These are phyloP conservation scores for Aricia agestis DNA, from an alignment of 1,140 invertebrate species.

Conservation along the genomic window DNA sequence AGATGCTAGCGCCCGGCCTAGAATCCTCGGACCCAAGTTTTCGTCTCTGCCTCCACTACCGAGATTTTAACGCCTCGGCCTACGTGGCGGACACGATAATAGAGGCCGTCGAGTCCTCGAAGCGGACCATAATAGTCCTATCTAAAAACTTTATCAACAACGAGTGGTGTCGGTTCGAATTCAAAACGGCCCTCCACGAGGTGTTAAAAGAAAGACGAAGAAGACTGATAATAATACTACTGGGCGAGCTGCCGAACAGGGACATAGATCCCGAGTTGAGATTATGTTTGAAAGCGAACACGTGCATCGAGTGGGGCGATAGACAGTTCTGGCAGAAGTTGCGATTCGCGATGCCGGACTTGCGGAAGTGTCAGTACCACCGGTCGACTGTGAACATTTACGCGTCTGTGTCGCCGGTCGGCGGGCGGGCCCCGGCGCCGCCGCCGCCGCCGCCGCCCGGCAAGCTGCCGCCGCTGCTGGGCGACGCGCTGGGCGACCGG, in stretches of 20 bases:
- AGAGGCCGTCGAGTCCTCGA: constrained; percentile 92
- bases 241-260: constrained; percentile 88
- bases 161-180: constrained; percentile 96
- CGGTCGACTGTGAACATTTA: constrained; percentile 81
- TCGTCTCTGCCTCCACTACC: constrained; percentile 89
- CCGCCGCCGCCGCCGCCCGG: constrained; percentile 80
- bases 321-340: constrained; percentile 96
- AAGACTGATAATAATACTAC: constrained; percentile 89
- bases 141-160: constrained; percentile 95
- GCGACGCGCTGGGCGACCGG: constrained; percentile 68
- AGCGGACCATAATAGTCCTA: constrained; percentile 92
- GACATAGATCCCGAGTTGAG: constrained; percentile 93
- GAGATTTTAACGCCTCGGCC: constrained; percentile 87
- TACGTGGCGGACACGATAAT: constrained; percentile 92
- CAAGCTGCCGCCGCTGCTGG: constrained; percentile 72
- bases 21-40: constrained; percentile 86
- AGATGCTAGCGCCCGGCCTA: constrained; percentile 88
- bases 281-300: constrained; percentile 92
- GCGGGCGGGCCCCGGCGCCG: constrained; percentile 79
- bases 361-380: constrained; percentile 79
- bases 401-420: constrained; percentile 76
- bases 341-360: constrained; percentile 91
- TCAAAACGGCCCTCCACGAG: constrained; percentile 93
- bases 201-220: constrained; percentile 89
- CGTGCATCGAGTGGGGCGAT: constrained; percentile 94